Evolutionary conservation across 2,113 vertebrate genomes (phyloP).

Genomic region (Chloropsis cyanopogon): DNA sequence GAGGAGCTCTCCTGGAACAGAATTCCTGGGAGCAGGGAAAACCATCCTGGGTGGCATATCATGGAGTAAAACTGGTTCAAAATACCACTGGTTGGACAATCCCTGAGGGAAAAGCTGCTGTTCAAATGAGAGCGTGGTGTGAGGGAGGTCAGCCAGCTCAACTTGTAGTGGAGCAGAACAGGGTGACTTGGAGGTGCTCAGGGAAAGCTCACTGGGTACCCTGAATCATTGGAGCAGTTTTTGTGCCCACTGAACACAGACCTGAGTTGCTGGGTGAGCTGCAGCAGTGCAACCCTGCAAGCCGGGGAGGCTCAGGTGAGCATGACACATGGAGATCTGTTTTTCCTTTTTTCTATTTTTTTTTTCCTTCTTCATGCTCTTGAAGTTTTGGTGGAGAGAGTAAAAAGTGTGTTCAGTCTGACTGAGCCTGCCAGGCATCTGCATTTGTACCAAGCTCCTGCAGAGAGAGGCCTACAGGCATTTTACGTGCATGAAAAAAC

Average conservation of each 20-base stretch:
- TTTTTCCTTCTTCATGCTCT: background rate
- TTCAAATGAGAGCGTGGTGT: background rate
- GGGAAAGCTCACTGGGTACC: background rate
- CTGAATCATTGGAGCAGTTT: background rate
- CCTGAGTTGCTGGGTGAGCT: background rate
- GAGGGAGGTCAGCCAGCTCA: background rate
- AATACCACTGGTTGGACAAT: background rate
- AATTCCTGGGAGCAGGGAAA: background rate
- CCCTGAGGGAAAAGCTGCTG: background rate
- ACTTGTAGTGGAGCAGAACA: rapidly evolving
- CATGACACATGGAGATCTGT: background rate
- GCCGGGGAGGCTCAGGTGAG: background rate
- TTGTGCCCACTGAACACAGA: background rate
- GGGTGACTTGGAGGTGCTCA: rapidly evolving
- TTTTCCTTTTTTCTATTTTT: rapidly evolving
- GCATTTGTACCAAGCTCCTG: background rate
- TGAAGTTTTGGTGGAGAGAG: background rate
- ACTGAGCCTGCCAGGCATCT: background rate
- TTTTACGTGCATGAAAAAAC: background rate
- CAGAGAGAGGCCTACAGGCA: background rate
- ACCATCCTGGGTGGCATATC: background rate
- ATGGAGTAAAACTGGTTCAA: background rate
- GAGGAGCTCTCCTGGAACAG: background rate
- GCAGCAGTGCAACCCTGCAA: background rate
- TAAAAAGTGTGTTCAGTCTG: background rate